A percentile compares a stretch with the other conserved stretches of the same genome.
phyloP scores from a whole-genome alignment of 2,113 vertebrate genomes.

The Mus spicilegus region DNA sequence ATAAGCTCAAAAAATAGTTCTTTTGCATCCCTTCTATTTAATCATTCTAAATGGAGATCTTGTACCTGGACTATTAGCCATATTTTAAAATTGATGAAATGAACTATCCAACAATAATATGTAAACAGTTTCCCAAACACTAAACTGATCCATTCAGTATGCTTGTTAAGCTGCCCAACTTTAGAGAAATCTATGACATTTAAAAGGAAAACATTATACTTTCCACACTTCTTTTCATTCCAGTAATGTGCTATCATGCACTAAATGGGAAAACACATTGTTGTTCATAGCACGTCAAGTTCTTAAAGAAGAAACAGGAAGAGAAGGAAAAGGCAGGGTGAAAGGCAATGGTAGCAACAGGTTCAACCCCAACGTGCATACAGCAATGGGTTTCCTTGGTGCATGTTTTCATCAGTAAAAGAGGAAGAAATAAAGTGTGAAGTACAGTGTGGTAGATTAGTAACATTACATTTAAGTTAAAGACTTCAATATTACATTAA shows the following conservation, averaged over 20 bases:
- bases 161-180: neutral
- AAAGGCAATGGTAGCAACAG: neutral
- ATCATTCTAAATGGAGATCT: neutral
- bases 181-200: neutral
- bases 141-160: fast-evolving
- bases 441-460: fast-evolving
- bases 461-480: neutral
- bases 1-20: constrained; percentile 20
- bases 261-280: neutral
- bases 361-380: neutral
- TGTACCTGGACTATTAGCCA: neutral
- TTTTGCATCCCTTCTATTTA: neutral
- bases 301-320: neutral
- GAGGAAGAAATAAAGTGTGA: neutral
- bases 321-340: neutral
- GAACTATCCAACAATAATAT: neutral
- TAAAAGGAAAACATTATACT: neutral
- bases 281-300: neutral
- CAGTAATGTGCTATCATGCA: neutral
- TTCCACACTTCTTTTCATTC: neutral
- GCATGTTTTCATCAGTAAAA: neutral
- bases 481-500: neutral
- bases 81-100: neutral
- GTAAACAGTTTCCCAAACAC: neutral
- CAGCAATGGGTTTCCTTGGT: fast-evolving